A percentile compares a stretch with the other conserved stretches of the same genome.
Conservation (phyloP, 2,113 vertebrate genomes). For the Pachyramphus minor region DNA sequence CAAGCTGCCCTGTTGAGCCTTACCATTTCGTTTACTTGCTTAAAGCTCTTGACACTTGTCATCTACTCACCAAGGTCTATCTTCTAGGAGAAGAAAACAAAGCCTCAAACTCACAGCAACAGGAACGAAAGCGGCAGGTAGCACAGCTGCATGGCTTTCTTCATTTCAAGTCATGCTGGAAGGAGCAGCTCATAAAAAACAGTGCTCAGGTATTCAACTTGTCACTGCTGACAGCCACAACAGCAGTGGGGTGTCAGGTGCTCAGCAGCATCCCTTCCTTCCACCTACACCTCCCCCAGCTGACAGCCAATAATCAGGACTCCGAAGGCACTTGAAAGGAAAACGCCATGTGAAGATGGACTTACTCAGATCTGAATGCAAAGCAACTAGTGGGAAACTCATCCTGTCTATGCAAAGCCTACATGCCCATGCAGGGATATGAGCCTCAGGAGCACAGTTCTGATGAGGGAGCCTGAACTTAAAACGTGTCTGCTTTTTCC, state of each 20-base stretch:
- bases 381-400: background rate
- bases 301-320: slow-evolving; percentile 31
- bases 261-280: background rate
- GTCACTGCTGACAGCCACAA: slow-evolving; percentile 17
- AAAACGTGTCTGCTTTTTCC: background rate
- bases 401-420: background rate
- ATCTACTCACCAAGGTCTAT: background rate
- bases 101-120: background rate
- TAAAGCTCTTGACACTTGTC: background rate
- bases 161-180: background rate
- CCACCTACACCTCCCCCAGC: slow-evolving; percentile 9
- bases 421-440: background rate
- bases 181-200: background rate
- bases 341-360: background rate
- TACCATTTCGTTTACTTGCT: background rate
- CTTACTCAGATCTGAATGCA: background rate
- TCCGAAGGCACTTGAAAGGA: background rate
- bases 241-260: background rate
- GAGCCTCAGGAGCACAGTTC: background rate
- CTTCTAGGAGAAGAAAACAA: background rate
- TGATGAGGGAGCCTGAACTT: background rate
- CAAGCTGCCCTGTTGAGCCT: background rate
- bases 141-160: background rate
- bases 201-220: background rate
- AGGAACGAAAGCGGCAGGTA: background rate